phyloP scores from a whole-genome alignment of 2,797 vertebrate genomes.

The Cynodonichthys magdalenae region DNA sequence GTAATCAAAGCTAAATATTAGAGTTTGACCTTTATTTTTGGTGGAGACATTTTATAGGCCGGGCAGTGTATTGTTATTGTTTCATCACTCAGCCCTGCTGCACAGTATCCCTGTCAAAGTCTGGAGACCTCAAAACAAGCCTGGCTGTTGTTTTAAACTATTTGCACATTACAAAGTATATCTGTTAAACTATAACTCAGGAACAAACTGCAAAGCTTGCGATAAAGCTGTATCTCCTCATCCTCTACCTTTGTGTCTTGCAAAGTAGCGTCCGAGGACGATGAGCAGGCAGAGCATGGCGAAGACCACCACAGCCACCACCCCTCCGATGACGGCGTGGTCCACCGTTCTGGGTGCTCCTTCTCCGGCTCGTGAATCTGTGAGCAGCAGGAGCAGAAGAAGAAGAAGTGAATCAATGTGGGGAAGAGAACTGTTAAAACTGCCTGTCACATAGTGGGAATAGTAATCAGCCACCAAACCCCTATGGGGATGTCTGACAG shows the following conservation, averaged over 20 bases:
- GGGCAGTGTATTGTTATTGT: too few species aligned
- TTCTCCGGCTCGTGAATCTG: constrained; percentile 95
- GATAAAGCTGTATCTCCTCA: neutral
- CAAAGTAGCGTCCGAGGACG: constrained; percentile 96
- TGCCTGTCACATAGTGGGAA: neutral
- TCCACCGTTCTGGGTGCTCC: constrained; percentile 92
- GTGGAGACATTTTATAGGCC: too few species aligned
- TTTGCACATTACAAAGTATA: neutral
- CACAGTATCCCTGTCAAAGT: neutral
- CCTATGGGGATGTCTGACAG: constrained; percentile 12
- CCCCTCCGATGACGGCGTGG: constrained; percentile 96
- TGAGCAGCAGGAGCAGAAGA: constrained; percentile 6
- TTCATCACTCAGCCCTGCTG: too few species aligned
- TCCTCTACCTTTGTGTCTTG: constrained; percentile 96
- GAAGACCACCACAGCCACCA: constrained; percentile 98
- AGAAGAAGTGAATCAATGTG: constrained; percentile 1
- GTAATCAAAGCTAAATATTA: too few species aligned
- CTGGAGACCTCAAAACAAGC: neutral
- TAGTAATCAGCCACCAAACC: neutral
- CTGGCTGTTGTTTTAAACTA: neutral
- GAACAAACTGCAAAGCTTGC: neutral
- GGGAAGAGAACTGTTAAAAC: constrained; percentile 8
- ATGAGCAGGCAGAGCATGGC: constrained; percentile 98
- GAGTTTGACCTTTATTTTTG: too few species aligned
- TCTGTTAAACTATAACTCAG: neutral